Evolutionary conservation across 2,888 invertebrate species (phyloP), one percentile per base, ranked within the genome.

Genomic region (Torymus texanus): DNA sequence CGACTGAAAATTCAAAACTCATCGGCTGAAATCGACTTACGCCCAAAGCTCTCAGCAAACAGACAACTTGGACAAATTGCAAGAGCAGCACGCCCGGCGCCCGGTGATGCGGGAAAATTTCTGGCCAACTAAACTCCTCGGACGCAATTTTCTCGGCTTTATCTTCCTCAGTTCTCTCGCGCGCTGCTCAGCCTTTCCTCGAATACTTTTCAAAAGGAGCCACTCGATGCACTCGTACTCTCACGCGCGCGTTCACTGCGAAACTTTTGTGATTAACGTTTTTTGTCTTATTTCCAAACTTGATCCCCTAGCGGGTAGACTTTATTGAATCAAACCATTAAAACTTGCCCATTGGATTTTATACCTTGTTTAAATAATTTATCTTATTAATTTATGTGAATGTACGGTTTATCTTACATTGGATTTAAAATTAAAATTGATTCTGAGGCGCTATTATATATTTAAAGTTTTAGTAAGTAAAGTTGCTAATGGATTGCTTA

Each of bases 41-140:
- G 55, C 53, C 65, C 50, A 75, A 80, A 70, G 72, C 77, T 74
- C 61, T 63, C 67, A 70, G 70, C 78, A 81, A 81, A 84, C 83
- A 82, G 82, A 83, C 82, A 83, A 84, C 80, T 83, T 80, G 80
- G 81, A 84, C 83, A 83, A 84, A 84, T 82, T 84, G 81, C 82
- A 66, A 82, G 73, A 75, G 74, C 81, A 8, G 41, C 8, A 41
- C 41, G 41, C 41, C 8, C 41, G 41, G 41, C 41, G 41, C 41
- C 8, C 41, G 41, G 41, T 41, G 41, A 41, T 56, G 79, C 79
- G 79, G 79, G 82, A 82, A 83, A 83, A 83, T 83, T 83, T 78
- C 82, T 81, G 82, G 81, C 80, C 79, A 83, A 83, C 83, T 82
- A 78, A 83, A 83, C 77, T 82, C 71, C 78, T 66, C 21, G 73